phyloP scores from a whole-genome alignment of 2,797 vertebrate genomes.

The Thaleichthys pacificus region DNA sequence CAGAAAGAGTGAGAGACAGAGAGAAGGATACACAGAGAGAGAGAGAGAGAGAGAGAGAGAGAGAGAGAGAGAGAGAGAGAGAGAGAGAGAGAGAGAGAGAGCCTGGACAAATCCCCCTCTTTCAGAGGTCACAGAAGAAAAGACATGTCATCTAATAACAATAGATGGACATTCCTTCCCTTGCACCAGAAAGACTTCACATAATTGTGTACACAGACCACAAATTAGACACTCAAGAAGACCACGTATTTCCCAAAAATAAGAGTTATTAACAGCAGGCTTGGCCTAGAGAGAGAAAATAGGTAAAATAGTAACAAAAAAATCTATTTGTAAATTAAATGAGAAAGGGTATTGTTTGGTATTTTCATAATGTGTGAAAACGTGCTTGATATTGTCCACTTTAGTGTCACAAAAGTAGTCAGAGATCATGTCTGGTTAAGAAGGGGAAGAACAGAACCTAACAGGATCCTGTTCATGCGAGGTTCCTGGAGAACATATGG shows the following conservation, averaged over 20 bases:
- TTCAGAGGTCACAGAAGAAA: constrained; percentile 1
- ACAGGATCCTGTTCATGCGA: constrained; percentile 63
- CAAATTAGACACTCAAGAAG: too few species aligned
- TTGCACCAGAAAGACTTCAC: constrained; percentile 14
- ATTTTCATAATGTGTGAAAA: too few species aligned
- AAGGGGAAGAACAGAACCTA: constrained; percentile 46
- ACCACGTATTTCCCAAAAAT: too few species aligned
- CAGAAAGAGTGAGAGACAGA: constrained; percentile 3
- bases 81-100: not conserved
- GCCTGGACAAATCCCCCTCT: constrained; percentile 37
- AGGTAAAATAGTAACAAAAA: not conserved
- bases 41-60: not conserved
- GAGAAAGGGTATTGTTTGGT: not conserved
- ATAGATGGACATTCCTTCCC: constrained; percentile 48
- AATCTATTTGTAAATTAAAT: not conserved
- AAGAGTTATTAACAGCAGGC: too few species aligned
- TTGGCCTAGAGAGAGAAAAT: not conserved
- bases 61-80: not conserved
- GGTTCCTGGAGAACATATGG: constrained; percentile 70
- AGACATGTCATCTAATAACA: constrained; percentile 22
- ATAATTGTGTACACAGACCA: too few species aligned
- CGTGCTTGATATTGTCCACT: too few species aligned
- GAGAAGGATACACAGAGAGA: too few species aligned
- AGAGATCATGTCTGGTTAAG: constrained; percentile 9
- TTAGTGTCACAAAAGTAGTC: too few species aligned